Base-by-base conservation (phyloP, 2,888 invertebrate genomes). In the Automeris io region DNA sequence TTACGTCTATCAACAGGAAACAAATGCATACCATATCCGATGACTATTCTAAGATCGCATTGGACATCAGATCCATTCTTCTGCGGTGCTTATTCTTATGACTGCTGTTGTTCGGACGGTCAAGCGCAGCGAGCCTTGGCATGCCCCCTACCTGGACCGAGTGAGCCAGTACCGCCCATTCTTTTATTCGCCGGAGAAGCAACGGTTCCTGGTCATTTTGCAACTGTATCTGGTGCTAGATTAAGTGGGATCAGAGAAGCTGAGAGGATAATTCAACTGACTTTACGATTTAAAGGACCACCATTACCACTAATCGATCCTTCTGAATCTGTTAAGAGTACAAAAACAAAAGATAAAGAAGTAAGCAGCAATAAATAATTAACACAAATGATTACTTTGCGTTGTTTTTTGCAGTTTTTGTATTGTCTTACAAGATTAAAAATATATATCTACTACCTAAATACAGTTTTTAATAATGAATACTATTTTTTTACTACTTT, bases 181-280 rank as follows among this genome's bases (percentile, higher is more conserved):
- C 70, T 95, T 24, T 67, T 95, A 33, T 95, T 95, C 61, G 95
- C 95, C 9, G 95, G 95, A 0, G 95, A 95, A 69, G 94, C 94
- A 0, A 94, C 94, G 0, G 91, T 91, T 21, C 89, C 91, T 0
- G 90, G 91, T 1, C 92, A 92, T 45, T 92, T 89, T 54, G 93
- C 80, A 2, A 94, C 94, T 0, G 90, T 93, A 0, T 93, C 94
- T 46, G 95, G 94, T 0, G 95, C 95, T 0, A 85, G 93, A 39
- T 67, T 93, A 32, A 93, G 94, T 49, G 95, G 95, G 1, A 88
- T 94, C 35, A 83, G 94, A 37, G 95, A 95, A 74, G 95, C 95
- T 0, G 91, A 94, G 57, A 83, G 93, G 51, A 87, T 94, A 41
- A 81, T 92, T 25, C 89, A 90, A 45, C 60, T 91, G 43, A 91